These are phyloP conservation scores for Danionella dracula DNA, from an alignment of 2,797 vertebrate species.

Conservation along the genomic window DNA sequence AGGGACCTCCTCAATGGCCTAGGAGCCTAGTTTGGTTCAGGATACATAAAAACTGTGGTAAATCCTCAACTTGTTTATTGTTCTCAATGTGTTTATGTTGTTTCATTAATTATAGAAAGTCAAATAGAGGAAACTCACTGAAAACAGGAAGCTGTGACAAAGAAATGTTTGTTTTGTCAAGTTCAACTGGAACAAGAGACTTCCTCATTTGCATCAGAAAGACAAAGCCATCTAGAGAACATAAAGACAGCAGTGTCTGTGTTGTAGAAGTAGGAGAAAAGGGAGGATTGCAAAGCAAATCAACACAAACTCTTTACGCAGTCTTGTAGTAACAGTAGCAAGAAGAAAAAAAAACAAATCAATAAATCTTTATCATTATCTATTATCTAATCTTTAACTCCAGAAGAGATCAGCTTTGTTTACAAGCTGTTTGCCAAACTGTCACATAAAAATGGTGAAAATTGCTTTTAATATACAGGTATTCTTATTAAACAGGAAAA, in stretches of 20 bases:
- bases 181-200: constrained; percentile 46
- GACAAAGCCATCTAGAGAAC: constrained; percentile 61
- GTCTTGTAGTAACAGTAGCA: too few relatives aligned
- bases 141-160: constrained; percentile 64
- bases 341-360: too few relatives aligned
- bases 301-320: too few relatives aligned
- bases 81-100: constrained; percentile 26
- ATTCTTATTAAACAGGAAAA: too few relatives aligned
- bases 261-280: not conserved
- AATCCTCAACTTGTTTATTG: constrained; percentile 26
- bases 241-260: constrained; percentile 73
- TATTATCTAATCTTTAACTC: too few relatives aligned
- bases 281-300: constrained; percentile 61
- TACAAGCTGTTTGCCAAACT: too few relatives aligned
- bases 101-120: constrained; percentile 48
- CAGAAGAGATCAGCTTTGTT: too few relatives aligned
- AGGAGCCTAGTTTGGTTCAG: constrained; percentile 16
- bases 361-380: too few relatives aligned
- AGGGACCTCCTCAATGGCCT: not conserved
- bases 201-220: constrained; percentile 65
- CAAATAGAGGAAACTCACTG: constrained; percentile 62
- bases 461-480: too few relatives aligned
- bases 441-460: too few relatives aligned
- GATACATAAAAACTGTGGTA: constrained; percentile 6
- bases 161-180: constrained; percentile 65